These are phyloP conservation scores for Peromyscus polionotus DNA, from an alignment of 2,113 vertebrate genomes.

Conservation along the genomic window DNA sequence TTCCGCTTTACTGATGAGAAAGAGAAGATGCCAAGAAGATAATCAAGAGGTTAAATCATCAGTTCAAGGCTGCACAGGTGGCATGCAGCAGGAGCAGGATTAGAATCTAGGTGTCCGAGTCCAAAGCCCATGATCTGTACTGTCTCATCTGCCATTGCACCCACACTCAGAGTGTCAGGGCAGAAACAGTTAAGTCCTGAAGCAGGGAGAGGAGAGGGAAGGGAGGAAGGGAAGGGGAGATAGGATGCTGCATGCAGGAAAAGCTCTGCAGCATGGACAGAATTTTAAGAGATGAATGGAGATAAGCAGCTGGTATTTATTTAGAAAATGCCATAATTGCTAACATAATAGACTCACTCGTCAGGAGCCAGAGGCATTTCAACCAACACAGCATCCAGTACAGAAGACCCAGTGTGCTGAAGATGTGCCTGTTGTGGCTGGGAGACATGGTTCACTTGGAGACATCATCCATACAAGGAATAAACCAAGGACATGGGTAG, in stretches of 20 bases:
- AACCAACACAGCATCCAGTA: background rate
- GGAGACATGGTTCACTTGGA: background rate
- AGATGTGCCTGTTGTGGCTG: background rate
- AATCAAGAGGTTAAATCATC: background rate
- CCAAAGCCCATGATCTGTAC: background rate
- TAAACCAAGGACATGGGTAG: background rate
- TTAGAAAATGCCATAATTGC: conserved; percentile 25
- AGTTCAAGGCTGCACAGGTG: background rate
- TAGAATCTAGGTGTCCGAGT: background rate
- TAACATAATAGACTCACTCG: background rate
- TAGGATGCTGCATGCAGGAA: no score
- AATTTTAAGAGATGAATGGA: conserved; percentile 1
- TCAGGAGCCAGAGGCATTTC: background rate
- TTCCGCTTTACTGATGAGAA: background rate
- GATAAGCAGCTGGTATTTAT: background rate
- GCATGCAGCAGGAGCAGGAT: background rate
- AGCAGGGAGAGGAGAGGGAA: background rate
- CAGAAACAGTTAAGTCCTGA: background rate
- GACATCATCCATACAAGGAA: rapidly evolving
- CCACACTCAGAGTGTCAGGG: background rate
- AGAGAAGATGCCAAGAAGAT: background rate
- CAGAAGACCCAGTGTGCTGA: background rate
- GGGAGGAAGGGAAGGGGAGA: no score
- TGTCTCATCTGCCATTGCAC: background rate
- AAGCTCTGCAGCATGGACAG: background rate